These are phyloP conservation scores for Ormyrus thymus DNA, from an alignment of 2,888 invertebrate species.

Conservation along the genomic window DNA sequence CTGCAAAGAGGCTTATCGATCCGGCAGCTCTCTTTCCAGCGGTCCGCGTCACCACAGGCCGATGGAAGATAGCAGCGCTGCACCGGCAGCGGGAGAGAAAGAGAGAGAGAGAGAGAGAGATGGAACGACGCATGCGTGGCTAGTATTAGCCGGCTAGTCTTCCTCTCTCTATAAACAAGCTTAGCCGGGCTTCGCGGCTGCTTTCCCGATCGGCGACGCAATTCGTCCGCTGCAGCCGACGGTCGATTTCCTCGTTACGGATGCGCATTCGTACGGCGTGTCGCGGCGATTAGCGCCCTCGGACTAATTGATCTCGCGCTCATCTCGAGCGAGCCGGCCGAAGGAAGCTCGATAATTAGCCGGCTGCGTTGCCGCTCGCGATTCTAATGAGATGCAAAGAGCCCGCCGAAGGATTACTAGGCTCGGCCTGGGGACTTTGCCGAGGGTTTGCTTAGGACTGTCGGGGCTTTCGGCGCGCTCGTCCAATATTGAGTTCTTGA, in stretches of 20 bases:
- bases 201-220: no score
- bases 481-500: no score
- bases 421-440: no score
- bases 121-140: neutral
- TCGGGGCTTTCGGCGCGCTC: no score
- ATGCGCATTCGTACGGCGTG: slow-evolving; percentile 22
- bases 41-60: neutral
- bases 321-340: neutral
- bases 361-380: neutral
- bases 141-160: neutral
- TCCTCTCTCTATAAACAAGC: neutral
- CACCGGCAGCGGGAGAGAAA: neutral
- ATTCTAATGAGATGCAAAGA: no score
- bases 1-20: no score
- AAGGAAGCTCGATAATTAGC: neutral
- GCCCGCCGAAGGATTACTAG: no score
- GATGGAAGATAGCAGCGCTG: slow-evolving; percentile 15
- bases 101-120: neutral
- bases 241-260: slow-evolving; percentile 42
- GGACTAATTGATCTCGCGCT: slow-evolving; percentile 31
- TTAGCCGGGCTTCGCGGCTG: no score
- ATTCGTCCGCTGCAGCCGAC: neutral
- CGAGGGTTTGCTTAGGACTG: no score
- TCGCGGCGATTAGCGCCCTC: slow-evolving; percentile 30
- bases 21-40: no score